Conservation (phyloP, 2,797 vertebrate genomes). For the Rhadinocentrus ornatus region DNA sequence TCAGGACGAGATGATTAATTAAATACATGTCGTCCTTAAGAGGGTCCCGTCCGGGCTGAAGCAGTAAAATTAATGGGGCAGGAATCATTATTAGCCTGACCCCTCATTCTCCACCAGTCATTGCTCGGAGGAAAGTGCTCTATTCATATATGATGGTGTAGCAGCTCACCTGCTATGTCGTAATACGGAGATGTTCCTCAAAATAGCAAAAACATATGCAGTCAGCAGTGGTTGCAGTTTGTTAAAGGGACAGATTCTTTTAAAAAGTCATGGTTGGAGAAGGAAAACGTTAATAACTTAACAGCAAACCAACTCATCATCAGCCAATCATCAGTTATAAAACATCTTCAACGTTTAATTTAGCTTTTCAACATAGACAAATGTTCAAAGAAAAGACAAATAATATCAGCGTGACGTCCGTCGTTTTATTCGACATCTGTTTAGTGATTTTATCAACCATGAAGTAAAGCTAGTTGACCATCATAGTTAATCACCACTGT, state of each 20-base stretch:
- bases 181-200: no score
- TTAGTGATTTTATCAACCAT: slow-evolving; percentile 8
- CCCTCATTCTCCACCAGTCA: slow-evolving; percentile 60
- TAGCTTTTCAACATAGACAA: no score
- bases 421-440: neutral
- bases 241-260: no score
- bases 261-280: no score
- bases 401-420: neutral
- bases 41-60: slow-evolving; percentile 56
- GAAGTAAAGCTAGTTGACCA: no score
- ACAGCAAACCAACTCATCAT: no score
- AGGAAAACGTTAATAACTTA: no score
- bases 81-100: slow-evolving; percentile 73
- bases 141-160: slow-evolving; percentile 39
- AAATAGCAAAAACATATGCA: no score
- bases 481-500: neutral
- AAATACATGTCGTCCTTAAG: slow-evolving; percentile 65
- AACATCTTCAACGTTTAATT: no score
- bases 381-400: slow-evolving; percentile 16
- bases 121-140: slow-evolving; percentile 53
- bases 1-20: slow-evolving; percentile 69
- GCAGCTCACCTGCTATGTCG: no score
- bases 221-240: no score
- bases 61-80: slow-evolving; percentile 70
- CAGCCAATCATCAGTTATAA: no score